Conservation (phyloP, 2,113 vertebrate genomes). For the Esox niger region DNA sequence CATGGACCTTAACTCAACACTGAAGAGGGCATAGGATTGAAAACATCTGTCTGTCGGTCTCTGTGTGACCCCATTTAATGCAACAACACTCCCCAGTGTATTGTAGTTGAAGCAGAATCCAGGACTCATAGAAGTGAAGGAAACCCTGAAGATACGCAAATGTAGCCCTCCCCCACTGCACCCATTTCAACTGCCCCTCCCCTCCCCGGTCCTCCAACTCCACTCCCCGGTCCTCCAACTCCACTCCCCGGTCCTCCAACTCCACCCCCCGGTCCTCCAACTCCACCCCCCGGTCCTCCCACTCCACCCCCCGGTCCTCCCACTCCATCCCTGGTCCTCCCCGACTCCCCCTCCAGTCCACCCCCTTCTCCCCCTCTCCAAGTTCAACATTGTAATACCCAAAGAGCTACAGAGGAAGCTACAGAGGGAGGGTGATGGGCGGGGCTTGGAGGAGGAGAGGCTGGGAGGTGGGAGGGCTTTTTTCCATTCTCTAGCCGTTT, state of each 20-base stretch:
- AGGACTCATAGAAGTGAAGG: conserved; percentile 39
- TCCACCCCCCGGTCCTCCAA: too few relatives aligned
- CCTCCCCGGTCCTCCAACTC: too few relatives aligned
- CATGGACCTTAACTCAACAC: conserved; percentile 27
- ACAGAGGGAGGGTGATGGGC: too few relatives aligned
- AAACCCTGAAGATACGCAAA: conserved; percentile 38
- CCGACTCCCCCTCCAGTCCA: not conserved
- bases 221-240: too few relatives aligned
- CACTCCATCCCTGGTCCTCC: conserved; percentile 7
- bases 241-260: too few relatives aligned
- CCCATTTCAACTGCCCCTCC: too few relatives aligned
- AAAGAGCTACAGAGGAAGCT: not conserved
- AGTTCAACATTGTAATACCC: conserved; percentile 26
- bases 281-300: too few relatives aligned
- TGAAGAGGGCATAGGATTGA: not conserved
- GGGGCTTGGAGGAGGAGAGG: too few relatives aligned
- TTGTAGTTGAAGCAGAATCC: conserved; percentile 13
- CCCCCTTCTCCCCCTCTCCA: not conserved
- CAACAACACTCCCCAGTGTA: not conserved
- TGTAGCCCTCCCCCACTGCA: conserved; percentile 21
- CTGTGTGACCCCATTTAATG: conserved; percentile 23
- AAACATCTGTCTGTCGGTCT: conserved; percentile 5
- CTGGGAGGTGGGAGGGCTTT: too few relatives aligned
- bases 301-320: too few relatives aligned
- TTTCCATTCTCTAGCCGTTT: too few relatives aligned